phyloP scores from a whole-genome alignment of 1,140 invertebrate genomes.

The Homarus americanus region DNA sequence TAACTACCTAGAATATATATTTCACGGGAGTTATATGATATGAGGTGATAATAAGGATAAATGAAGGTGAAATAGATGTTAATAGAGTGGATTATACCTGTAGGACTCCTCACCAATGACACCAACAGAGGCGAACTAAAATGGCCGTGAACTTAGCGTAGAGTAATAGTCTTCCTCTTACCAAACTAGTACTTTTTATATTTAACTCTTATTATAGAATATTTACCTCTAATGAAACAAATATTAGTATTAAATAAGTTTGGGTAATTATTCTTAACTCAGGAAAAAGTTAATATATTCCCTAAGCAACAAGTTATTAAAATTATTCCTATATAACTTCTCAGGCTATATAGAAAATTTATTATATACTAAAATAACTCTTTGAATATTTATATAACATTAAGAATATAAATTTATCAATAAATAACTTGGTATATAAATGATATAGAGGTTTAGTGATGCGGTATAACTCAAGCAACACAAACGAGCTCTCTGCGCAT shows the following conservation, averaged over 20 bases:
- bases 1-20: background rate
- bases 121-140: background rate
- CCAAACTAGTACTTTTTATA: background rate
- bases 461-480: background rate
- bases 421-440: background rate
- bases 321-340: too few species aligned
- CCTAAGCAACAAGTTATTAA: too few species aligned
- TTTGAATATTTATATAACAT: background rate
- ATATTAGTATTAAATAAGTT: too few species aligned
- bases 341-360: too few species aligned
- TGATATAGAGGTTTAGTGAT: background rate
- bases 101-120: too few species aligned
- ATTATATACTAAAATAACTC: background rate
- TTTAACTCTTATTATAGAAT: background rate
- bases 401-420: background rate
- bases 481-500: background rate
- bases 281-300: too few species aligned
- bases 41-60: too few species aligned
- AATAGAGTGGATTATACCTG: too few species aligned
- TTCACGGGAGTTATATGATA: too few species aligned
- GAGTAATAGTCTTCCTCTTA: constrained; percentile 17
- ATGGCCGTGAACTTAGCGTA: constrained; percentile 37
- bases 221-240: too few species aligned
- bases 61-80: too few species aligned
- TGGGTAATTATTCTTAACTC: too few species aligned